Conservation (phyloP, 2,113 vertebrate species). For the Cyanoderma ruficeps region DNA sequence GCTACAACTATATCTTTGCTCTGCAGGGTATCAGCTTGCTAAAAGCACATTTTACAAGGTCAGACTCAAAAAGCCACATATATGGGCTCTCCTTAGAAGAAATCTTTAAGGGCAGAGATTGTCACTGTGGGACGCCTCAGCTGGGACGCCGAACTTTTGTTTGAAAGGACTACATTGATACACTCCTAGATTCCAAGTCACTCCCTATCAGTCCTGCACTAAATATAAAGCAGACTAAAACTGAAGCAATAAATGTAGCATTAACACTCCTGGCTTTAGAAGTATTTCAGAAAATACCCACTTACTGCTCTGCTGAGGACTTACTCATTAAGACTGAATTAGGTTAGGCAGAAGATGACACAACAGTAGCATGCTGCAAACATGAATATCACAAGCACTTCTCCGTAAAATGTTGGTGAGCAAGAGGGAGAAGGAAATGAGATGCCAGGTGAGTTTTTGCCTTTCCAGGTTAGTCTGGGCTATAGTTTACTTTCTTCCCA, state of each 20-base stretch:
- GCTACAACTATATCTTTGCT: background rate
- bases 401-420: background rate
- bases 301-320: background rate
- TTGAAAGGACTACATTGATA: background rate
- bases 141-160: background rate
- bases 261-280: background rate
- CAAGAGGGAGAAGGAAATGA: background rate
- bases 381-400: background rate
- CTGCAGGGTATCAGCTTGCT: background rate
- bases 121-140: background rate
- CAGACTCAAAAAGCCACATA: background rate
- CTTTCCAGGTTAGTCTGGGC: background rate
- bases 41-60: background rate
- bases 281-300: background rate
- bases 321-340: background rate
- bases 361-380: background rate
- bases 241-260: background rate
- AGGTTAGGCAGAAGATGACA: background rate
- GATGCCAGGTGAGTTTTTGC: background rate
- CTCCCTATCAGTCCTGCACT: background rate
- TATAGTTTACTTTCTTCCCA: background rate
- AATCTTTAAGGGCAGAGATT: background rate
- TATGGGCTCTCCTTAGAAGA: background rate
- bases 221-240: background rate
- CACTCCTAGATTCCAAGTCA: background rate